Evolutionary conservation across 2,797 vertebrate species (phyloP).

Genomic region (Acanthopagrus latus): DNA sequence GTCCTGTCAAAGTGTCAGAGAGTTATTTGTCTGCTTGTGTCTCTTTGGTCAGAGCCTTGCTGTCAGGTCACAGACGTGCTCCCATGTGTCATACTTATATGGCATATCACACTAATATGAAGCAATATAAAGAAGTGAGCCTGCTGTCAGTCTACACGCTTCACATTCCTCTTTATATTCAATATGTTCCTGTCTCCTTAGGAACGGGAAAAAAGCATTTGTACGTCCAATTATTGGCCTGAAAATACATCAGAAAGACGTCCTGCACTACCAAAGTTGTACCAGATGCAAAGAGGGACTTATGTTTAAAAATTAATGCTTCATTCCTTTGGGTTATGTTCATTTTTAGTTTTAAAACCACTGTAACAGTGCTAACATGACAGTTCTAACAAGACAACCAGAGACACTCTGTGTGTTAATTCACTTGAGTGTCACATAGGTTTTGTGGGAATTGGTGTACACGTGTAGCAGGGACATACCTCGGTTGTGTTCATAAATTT

Average conservation of each 20-base stretch:
- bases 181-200: not conserved
- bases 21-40: conserved; percentile 52
- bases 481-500: conserved; percentile 13
- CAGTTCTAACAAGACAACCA: conserved; percentile 9
- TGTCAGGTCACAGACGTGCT: conserved; percentile 31
- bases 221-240: not conserved
- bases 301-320: not conserved
- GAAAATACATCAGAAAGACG: conserved; percentile 1
- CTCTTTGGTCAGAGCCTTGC: conserved; percentile 48
- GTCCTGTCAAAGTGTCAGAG: conserved; percentile 52
- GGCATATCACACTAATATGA: conserved; percentile 47
- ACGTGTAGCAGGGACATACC: not conserved
- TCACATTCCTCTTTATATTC: not conserved
- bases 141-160: not conserved
- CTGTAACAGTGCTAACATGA: not conserved
- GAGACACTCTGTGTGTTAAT: conserved; percentile 5
- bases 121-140: conserved; percentile 27
- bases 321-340: not conserved
- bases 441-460: conserved; percentile 3
- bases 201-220: not conserved
- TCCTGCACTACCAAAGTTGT: not conserved
- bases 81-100: conserved; percentile 35
- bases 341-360: conserved; percentile 14
- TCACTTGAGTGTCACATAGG: not conserved
- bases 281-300: not conserved